A percentile compares a stretch with the other conserved stretches of the same genome.
Conservation (phyloP, 2,888 invertebrate genomes). For the Siphonodentalium dalli region DNA sequence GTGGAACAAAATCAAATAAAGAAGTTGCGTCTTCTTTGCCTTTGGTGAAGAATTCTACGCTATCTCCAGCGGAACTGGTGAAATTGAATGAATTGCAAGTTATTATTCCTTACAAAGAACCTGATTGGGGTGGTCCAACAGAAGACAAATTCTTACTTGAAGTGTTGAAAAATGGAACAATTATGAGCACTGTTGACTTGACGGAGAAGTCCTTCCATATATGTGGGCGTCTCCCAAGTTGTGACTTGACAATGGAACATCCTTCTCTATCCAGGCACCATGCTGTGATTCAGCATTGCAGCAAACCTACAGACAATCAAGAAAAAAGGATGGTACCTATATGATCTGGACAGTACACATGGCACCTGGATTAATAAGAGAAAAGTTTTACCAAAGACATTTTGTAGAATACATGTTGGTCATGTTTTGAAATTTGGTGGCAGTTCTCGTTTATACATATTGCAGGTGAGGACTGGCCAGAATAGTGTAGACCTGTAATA, state of each 20-base stretch:
- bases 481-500: too few species aligned
- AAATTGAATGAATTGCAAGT: slow-evolving; percentile 33
- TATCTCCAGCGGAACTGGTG: slow-evolving; percentile 39
- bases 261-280: slow-evolving; percentile 93
- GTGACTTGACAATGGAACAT: slow-evolving; percentile 87
- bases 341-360: slow-evolving; percentile 91
- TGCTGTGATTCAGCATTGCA: slow-evolving; percentile 87
- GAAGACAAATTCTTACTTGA: slow-evolving; percentile 69
- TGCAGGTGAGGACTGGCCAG: slow-evolving; percentile 58
- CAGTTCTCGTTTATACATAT: slow-evolving; percentile 81
- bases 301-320: slow-evolving; percentile 44
- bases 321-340: slow-evolving; percentile 85
- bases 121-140: slow-evolving; percentile 78
- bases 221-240: slow-evolving; percentile 82
- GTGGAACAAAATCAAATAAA: too few species aligned
- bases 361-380: slow-evolving; percentile 92
- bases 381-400: slow-evolving; percentile 72
- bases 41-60: too few species aligned
- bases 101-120: slow-evolving; percentile 69
- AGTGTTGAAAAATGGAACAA: slow-evolving; percentile 86
- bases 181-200: slow-evolving; percentile 79
- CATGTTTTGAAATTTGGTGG: slow-evolving; percentile 92
- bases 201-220: slow-evolving; percentile 76
- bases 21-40: too few species aligned
- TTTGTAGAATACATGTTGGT: slow-evolving; percentile 80